phyloP scores from a whole-genome alignment of 2,797 vertebrate genomes.

The Lepilemur ruficaudatus region DNA sequence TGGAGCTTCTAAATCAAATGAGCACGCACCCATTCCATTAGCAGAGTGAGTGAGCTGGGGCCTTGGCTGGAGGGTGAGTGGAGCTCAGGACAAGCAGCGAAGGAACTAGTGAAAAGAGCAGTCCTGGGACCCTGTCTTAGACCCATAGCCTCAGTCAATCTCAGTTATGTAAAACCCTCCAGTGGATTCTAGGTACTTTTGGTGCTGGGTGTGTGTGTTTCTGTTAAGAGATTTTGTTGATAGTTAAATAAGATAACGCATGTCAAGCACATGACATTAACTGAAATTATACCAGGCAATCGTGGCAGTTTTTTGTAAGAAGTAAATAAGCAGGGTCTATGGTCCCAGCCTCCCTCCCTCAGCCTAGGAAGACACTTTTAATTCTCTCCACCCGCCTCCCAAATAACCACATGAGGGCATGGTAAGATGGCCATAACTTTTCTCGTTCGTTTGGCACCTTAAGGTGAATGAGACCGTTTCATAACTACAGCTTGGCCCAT shows the following conservation, averaged over 20 bases:
- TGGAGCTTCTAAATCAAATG: neutral
- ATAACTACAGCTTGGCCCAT: neutral
- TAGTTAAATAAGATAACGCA: conserved; percentile 39
- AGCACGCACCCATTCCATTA: neutral
- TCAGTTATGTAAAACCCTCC: neutral
- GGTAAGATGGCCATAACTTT: neutral
- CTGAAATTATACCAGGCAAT: neutral
- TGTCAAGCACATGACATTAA: neutral
- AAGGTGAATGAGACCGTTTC: neutral
- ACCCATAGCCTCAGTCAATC: neutral
- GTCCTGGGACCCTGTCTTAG: neutral
- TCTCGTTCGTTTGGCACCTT: neutral
- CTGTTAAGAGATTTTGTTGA: neutral
- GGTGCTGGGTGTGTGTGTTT: conserved; percentile 17
- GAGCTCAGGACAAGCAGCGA: neutral
- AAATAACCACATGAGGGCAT: neutral
- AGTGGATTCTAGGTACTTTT: conserved; percentile 61
- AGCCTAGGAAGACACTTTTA: neutral
- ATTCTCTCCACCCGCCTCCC: neutral
- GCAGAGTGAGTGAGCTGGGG: neutral
- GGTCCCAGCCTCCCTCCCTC: neutral
- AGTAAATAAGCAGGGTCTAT: neutral
- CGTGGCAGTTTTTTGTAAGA: neutral
- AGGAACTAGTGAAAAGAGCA: neutral
- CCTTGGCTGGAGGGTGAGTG: neutral